These are phyloP conservation scores for Distichodus sexfasciatus DNA, from an alignment of 2,797 vertebrate genomes.

Conservation along the genomic window DNA sequence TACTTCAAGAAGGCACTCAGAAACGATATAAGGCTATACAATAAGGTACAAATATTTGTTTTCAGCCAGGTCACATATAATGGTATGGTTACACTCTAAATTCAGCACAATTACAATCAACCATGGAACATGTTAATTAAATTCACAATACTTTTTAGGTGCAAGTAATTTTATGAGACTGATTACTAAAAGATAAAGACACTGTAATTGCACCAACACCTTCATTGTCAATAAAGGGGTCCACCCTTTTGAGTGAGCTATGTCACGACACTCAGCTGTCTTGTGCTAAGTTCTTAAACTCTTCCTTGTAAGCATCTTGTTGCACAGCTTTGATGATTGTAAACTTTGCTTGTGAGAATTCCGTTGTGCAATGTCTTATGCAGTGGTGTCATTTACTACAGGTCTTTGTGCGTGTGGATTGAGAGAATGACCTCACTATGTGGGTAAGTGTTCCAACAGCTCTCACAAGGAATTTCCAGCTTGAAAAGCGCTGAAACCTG, in stretches of 20 bases:
- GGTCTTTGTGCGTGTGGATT: not conserved
- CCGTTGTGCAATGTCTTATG: not conserved
- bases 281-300: not conserved
- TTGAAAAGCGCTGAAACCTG: conserved; percentile 6
- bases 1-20: too few species aligned
- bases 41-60: too few species aligned
- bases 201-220: too few species aligned
- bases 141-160: too few species aligned
- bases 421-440: conserved; percentile 4
- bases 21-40: too few species aligned
- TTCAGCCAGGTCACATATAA: too few species aligned
- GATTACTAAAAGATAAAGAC: too few species aligned
- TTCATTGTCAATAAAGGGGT: not conserved
- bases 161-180: too few species aligned
- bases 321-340: not conserved
- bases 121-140: too few species aligned
- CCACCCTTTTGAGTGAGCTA: not conserved
- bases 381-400: not conserved
- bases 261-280: not conserved
- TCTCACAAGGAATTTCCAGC: conserved; percentile 18
- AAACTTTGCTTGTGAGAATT: not conserved
- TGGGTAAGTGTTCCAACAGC: conserved; percentile 14
- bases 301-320: not conserved
- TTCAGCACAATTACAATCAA: too few species aligned
- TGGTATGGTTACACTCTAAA: too few species aligned